Percentiles rank a stretch among this genome's conserved stretches.
These are phyloP conservation scores for Bugulina stolonifera DNA, from an alignment of 2,888 invertebrate species.

Conservation along the genomic window DNA sequence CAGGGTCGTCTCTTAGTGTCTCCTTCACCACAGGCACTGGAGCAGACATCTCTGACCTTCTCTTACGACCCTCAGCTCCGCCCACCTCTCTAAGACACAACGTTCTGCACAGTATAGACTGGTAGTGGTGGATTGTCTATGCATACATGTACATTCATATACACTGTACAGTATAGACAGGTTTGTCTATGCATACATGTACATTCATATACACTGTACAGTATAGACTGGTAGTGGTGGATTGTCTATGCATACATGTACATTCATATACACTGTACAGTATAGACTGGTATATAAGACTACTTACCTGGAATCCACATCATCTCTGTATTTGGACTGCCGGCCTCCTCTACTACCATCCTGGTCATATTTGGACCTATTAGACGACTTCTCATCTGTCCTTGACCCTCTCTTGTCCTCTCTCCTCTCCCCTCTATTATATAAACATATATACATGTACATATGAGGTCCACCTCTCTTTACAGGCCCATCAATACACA, in stretches of 20 bases:
- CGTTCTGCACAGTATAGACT: too few relatives aligned
- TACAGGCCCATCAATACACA: too few relatives aligned
- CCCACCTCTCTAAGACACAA: not conserved
- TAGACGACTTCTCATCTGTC: not conserved
- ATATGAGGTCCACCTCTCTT: too few relatives aligned
- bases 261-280: not conserved
- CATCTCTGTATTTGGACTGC: not conserved
- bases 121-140: too few relatives aligned
- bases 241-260: too few relatives aligned
- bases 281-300: not conserved
- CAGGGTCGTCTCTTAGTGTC: not conserved
- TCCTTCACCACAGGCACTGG: constrained; percentile 11
- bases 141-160: not conserved
- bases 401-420: not conserved
- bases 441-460: too few relatives aligned
- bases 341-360: not conserved
- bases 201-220: not conserved
- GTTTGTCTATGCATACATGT: too few relatives aligned
- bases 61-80: not conserved
- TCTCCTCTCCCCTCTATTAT: constrained; percentile 1
- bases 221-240: too few relatives aligned
- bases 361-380: not conserved
- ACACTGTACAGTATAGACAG: not conserved
- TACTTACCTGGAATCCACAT: not conserved
- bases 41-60: constrained; percentile 15